These are phyloP conservation scores for Acromyrmex echinatior DNA, from an alignment of 1,140 invertebrate genomes.

Conservation along the genomic window DNA sequence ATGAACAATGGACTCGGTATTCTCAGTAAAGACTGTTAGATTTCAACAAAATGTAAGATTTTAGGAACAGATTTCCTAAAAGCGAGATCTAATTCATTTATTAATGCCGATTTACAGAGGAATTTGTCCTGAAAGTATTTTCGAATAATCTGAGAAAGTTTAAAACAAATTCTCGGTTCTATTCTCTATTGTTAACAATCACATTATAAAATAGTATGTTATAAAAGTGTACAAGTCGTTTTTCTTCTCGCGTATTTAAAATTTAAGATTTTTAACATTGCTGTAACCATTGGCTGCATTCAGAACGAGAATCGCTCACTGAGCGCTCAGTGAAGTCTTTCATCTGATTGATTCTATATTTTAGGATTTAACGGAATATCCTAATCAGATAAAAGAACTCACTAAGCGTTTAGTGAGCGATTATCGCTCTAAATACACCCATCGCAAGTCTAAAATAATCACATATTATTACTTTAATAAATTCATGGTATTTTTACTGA, in stretches of 20 bases:
- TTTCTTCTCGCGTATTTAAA: neutral
- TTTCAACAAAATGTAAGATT: neutral
- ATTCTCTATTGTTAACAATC: neutral
- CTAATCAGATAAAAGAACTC: no score
- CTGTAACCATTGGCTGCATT: neutral
- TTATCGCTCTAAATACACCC: no score
- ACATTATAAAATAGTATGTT: neutral
- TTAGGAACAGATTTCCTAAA: neutral
- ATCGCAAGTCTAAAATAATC: neutral
- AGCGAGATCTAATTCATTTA: neutral
- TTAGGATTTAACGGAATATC: no score
- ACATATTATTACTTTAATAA: neutral
- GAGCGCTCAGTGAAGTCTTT: no score
- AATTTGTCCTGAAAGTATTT: neutral
- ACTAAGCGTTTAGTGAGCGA: no score
- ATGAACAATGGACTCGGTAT: conserved; percentile 34
- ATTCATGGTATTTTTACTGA: neutral
- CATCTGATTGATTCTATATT: no score
- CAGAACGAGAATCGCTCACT: no score
- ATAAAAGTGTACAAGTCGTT: neutral
- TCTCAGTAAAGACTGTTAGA: neutral
- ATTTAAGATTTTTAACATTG: conserved; percentile 33
- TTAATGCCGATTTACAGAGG: neutral
- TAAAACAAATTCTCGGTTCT: neutral
- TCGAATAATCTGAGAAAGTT: neutral